These are phyloP conservation scores for Hipparchia semele DNA, from an alignment of 2,888 invertebrate species.

Conservation along the genomic window DNA sequence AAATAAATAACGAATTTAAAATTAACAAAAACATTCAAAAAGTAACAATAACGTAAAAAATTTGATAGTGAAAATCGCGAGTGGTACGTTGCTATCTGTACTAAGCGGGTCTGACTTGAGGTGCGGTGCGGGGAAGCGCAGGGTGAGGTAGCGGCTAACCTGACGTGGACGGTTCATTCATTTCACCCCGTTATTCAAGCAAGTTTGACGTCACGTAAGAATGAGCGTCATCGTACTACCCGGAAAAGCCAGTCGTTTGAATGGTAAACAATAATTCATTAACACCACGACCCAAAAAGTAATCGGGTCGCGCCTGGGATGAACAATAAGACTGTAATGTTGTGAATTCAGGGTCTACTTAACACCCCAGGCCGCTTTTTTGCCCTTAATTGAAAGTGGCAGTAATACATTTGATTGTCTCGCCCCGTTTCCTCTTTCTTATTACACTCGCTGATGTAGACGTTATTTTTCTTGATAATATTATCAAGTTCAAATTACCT, in stretches of 20 bases:
- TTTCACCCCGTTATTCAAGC: not conserved
- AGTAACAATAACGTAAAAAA: no score
- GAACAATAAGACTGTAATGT: constrained; percentile 54
- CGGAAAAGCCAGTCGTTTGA: constrained; percentile 59
- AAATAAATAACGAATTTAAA: no score
- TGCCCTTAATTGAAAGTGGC: constrained; percentile 57
- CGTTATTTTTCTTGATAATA: not conserved
- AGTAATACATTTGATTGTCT: constrained; percentile 45
- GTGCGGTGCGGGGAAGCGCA: no score
- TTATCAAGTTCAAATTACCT: not conserved
- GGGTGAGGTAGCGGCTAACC: no score
- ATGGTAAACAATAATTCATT: constrained; percentile 73
- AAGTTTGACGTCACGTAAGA: constrained; percentile 32
- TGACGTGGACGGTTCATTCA: not conserved
- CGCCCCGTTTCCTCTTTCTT: constrained; percentile 49
- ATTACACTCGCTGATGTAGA: constrained; percentile 4
- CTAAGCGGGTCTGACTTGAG: no score
- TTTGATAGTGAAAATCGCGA: no score
- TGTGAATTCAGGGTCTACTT: constrained; percentile 63
- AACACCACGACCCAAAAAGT: constrained; percentile 68
- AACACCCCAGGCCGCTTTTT: constrained; percentile 53
- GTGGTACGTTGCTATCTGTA: no score
- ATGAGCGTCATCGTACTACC: constrained; percentile 35
- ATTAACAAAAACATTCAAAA: no score
- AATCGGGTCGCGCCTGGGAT: constrained; percentile 50